Percentiles rank a stretch among this genome's conserved stretches.
Evolutionary conservation across 1,140 invertebrate genomes (phyloP).

Genomic region (Drosophila ironensis): DNA sequence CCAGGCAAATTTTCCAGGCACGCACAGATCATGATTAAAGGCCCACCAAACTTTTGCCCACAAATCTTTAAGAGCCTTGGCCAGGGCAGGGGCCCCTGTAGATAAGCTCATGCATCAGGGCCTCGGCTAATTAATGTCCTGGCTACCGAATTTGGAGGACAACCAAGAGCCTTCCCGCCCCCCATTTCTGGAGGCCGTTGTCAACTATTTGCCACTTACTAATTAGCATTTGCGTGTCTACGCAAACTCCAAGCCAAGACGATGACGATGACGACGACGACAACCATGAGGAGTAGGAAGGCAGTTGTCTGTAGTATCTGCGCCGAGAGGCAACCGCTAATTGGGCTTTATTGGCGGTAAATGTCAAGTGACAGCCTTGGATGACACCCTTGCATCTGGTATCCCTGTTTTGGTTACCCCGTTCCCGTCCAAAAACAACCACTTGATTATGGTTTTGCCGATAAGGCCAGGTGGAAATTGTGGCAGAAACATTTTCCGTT

Average conservation of each 20-base stretch:
- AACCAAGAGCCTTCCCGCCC: background rate
- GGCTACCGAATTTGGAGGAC: slow-evolving; percentile 13
- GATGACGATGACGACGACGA: too few relatives aligned
- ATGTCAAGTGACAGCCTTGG: slow-evolving; percentile 48
- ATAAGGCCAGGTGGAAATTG: slow-evolving; percentile 14
- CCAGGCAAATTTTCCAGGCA: background rate
- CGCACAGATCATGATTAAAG: too few relatives aligned
- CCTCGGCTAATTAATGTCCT: slow-evolving; percentile 44
- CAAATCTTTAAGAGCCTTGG: background rate
- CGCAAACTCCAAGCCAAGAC: slow-evolving; percentile 38
- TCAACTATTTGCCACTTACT: slow-evolving; percentile 52
- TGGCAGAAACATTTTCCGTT: slow-evolving; percentile 7
- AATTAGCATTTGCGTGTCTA: slow-evolving; percentile 58
- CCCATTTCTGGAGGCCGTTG: slow-evolving; percentile 8
- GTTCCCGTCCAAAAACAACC: slow-evolving; percentile 12
- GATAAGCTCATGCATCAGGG: slow-evolving; percentile 42
- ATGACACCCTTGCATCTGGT: slow-evolving; percentile 18
- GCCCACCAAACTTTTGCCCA: background rate
- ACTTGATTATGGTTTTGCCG: slow-evolving; percentile 41
- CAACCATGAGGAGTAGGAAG: too few relatives aligned
- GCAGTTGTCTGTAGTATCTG: slow-evolving; percentile 6
- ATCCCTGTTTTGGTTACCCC: background rate
- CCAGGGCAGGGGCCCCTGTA: slow-evolving; percentile 5
- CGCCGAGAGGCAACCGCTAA: slow-evolving; percentile 34
- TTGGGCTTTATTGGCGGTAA: slow-evolving; percentile 55